Conservation (phyloP, 2,797 vertebrate genomes). For the Acanthopagrus latus region DNA sequence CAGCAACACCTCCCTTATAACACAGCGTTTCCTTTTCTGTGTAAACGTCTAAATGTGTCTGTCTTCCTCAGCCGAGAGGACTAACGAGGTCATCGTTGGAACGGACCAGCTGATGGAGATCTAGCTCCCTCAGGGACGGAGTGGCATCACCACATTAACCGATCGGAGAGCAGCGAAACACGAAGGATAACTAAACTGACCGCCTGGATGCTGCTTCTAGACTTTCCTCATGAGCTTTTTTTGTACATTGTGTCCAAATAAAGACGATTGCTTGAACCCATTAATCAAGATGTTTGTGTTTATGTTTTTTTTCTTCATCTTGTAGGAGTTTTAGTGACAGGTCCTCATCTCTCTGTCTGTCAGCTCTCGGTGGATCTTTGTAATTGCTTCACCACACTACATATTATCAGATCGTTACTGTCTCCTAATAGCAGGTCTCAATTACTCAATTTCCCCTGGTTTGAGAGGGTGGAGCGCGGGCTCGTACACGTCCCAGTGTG, state of each 20-base stretch:
- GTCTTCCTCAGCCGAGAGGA: constrained; percentile 89
- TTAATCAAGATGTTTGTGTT: neutral
- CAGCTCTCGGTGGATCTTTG: constrained; percentile 3
- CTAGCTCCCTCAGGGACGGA: constrained; percentile 72
- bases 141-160: constrained; percentile 40
- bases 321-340: neutral
- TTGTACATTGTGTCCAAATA: constrained; percentile 79
- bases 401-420: constrained; percentile 48
- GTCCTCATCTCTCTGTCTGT: neutral
- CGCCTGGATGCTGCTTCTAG: constrained; percentile 28
- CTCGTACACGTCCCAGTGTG: constrained; percentile 52
- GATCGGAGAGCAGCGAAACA: constrained; percentile 48
- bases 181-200: constrained; percentile 24
- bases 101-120: constrained; percentile 99
- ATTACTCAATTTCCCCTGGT: constrained; percentile 38
- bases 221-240: constrained; percentile 51
- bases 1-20: neutral
- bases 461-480: constrained; percentile 35
- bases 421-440: constrained; percentile 52
- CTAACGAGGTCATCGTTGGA: constrained; percentile 97
- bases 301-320: neutral
- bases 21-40: neutral
- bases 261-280: constrained; percentile 76
- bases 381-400: constrained; percentile 31
- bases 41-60: constrained; percentile 1